Percentiles rank a stretch among this genome's conserved stretches.
These are phyloP conservation scores for Eugnorisma glareosa DNA, from an alignment of 2,888 invertebrate species.

Conservation along the genomic window DNA sequence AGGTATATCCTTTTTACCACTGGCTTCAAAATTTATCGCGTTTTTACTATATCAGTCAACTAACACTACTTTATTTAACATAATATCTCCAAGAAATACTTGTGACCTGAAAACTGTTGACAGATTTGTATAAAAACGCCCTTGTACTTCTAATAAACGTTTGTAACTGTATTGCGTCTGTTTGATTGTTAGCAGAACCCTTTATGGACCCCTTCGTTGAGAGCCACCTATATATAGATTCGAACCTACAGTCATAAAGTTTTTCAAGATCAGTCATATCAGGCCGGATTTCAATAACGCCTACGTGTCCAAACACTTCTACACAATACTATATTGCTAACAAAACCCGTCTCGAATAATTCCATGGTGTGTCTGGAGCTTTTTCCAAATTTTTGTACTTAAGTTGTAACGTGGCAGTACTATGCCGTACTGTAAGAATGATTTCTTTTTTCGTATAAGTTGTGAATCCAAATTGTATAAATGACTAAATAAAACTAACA, in stretches of 20 bases:
- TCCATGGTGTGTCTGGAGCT: slow-evolving; percentile 81
- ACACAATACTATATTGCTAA: slow-evolving; percentile 71
- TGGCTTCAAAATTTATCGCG: slow-evolving; percentile 25
- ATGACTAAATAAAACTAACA: slow-evolving; percentile 86
- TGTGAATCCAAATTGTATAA: slow-evolving; percentile 86
- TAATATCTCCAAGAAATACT: slow-evolving; percentile 25
- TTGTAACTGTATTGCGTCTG: slow-evolving; percentile 43
- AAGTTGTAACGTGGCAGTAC: slow-evolving; percentile 83
- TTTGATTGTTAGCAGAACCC: slow-evolving; percentile 40
- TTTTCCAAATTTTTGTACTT: slow-evolving; percentile 83
- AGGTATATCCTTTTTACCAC: slow-evolving; percentile 10
- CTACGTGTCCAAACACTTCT: slow-evolving; percentile 70
- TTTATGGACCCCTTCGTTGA: slow-evolving; percentile 6
- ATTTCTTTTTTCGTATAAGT: slow-evolving; percentile 81
- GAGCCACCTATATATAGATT: neutral
- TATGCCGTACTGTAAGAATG: slow-evolving; percentile 74
- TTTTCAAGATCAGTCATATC: neutral
- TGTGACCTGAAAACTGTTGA: slow-evolving; percentile 29
- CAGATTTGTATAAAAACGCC: slow-evolving; percentile 28
- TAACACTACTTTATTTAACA: slow-evolving; percentile 10
- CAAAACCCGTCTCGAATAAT: slow-evolving; percentile 73
- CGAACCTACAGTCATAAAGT: neutral
- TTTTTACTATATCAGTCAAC: slow-evolving; percentile 25
- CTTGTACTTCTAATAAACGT: slow-evolving; percentile 47
- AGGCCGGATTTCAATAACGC: slow-evolving; percentile 47